phyloP scores from a whole-genome alignment of 2,888 invertebrate genomes.

The Dinocampus coccinellae region DNA sequence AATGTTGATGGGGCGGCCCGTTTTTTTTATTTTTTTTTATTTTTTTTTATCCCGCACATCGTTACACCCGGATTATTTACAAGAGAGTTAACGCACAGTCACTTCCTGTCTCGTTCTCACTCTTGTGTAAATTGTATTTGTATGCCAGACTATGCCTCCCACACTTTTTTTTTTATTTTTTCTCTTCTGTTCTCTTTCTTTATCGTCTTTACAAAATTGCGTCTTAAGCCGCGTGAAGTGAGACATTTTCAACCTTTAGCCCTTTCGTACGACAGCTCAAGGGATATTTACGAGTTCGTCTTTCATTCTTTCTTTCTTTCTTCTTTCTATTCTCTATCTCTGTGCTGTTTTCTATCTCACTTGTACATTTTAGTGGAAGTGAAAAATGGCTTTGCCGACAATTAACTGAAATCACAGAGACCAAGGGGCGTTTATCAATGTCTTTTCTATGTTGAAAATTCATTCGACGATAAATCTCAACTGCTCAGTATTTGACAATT shows the following conservation, averaged over 20 bases:
- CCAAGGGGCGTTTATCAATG: conserved; percentile 63
- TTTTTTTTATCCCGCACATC: conserved; percentile 41
- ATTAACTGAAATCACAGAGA: conserved; percentile 66
- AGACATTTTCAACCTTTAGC: conserved; percentile 63
- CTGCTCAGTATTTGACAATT: not conserved
- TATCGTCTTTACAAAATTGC: conserved; percentile 38
- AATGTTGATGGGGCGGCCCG: conserved; percentile 3
- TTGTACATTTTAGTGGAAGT: conserved; percentile 52
- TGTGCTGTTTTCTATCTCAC: too few species aligned
- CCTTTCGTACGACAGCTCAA: conserved; percentile 50
- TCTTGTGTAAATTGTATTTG: conserved; percentile 10
- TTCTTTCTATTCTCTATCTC: conserved; percentile 14
- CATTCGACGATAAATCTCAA: not conserved
- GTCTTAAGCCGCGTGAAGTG: conserved; percentile 51
- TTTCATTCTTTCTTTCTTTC: not conserved
- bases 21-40: too few species aligned
- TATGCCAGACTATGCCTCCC: too few species aligned
- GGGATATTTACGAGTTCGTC: conserved; percentile 60
- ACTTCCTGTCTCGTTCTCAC: conserved; percentile 26
- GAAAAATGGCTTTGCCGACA: conserved; percentile 65
- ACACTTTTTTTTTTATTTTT: too few species aligned
- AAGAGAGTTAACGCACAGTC: conserved; percentile 39
- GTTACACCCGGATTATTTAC: conserved; percentile 46
- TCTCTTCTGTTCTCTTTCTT: conserved; percentile 23
- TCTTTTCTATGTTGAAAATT: conserved; percentile 42